Conservation (phyloP, 1,140 invertebrate species). For the Palaemon carinicauda region DNA sequence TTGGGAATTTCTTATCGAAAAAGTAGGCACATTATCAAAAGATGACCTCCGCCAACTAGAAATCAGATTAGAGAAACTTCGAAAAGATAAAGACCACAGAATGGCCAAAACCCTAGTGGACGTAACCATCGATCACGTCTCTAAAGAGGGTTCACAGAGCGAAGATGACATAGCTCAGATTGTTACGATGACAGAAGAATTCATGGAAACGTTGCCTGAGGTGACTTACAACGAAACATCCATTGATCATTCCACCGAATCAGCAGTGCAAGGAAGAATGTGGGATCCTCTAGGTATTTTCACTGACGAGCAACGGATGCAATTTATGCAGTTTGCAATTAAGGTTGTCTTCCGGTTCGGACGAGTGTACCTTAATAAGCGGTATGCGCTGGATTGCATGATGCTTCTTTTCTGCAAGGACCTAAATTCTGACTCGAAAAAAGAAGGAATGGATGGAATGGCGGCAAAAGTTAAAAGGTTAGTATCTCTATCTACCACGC, state of each 20-base stretch:
- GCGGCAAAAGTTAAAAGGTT: constrained; percentile 57
- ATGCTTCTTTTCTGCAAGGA: constrained; percentile 59
- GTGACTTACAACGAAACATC: neutral
- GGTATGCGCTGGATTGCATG: constrained; percentile 57
- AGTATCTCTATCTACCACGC: neutral
- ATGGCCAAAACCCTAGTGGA: constrained; percentile 39
- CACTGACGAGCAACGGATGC: constrained; percentile 27
- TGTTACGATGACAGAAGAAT: constrained; percentile 11
- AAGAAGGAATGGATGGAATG: constrained; percentile 51
- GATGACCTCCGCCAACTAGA: constrained; percentile 48
- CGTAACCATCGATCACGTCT: constrained; percentile 26
- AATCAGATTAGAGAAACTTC: constrained; percentile 19
- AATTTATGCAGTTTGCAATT: constrained; percentile 56
- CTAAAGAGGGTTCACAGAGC: neutral
- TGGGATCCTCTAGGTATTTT: constrained; percentile 53
- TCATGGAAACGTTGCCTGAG: neutral
- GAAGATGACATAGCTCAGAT: neutral
- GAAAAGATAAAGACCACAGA: constrained; percentile 37
- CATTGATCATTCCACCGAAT: neutral
- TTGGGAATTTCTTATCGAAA: constrained; percentile 59
- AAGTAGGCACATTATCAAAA: constrained; percentile 55
- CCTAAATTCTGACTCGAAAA: constrained; percentile 44
- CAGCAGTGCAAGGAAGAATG: constrained; percentile 22
- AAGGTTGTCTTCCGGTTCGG: constrained; percentile 57
- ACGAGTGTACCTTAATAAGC: constrained; percentile 53